These are phyloP conservation scores for Agrochola macilenta DNA, from an alignment of 2,888 invertebrate genomes.

Conservation along the genomic window DNA sequence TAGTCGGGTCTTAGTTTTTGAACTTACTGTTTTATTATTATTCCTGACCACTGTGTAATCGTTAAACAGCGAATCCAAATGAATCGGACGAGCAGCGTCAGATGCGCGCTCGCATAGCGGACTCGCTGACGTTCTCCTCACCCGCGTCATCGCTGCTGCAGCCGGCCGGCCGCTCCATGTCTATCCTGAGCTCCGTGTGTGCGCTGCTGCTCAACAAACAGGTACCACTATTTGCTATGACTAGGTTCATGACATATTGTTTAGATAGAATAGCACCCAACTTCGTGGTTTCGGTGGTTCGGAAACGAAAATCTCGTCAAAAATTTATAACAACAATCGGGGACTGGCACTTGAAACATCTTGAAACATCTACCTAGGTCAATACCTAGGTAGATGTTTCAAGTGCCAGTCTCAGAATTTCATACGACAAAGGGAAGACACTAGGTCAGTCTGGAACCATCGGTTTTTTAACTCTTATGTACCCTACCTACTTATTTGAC, in stretches of 20 bases:
- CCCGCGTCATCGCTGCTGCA: slow-evolving; percentile 81
- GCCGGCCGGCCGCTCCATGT: slow-evolving; percentile 79
- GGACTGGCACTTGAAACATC: too few relatives aligned
- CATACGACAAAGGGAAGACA: neutral
- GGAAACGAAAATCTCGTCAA: too few relatives aligned
- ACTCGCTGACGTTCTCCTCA: slow-evolving; percentile 81
- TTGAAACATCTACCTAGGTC: too few relatives aligned
- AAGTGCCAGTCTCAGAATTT: neutral
- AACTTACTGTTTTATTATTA: neutral
- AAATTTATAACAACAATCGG: too few relatives aligned
- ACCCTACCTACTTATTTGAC: neutral
- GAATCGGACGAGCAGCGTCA: slow-evolving; percentile 76
- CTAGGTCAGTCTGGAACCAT: neutral
- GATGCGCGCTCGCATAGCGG: slow-evolving; percentile 78
- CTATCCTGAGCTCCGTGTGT: slow-evolving; percentile 86
- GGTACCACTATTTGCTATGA: slow-evolving; percentile 66
- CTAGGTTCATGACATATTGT: neutral
- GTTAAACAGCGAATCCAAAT: slow-evolving; percentile 58
- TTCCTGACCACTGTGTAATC: neutral
- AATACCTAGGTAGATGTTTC: neutral
- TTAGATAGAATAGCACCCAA: neutral
- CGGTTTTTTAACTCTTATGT: neutral
- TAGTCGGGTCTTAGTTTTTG: too few relatives aligned
- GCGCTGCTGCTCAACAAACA: slow-evolving; percentile 85
- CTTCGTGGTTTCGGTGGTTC: neutral